Evolutionary conservation across 2,888 invertebrate genomes (phyloP).

Genomic region (Eilema caniola): DNA sequence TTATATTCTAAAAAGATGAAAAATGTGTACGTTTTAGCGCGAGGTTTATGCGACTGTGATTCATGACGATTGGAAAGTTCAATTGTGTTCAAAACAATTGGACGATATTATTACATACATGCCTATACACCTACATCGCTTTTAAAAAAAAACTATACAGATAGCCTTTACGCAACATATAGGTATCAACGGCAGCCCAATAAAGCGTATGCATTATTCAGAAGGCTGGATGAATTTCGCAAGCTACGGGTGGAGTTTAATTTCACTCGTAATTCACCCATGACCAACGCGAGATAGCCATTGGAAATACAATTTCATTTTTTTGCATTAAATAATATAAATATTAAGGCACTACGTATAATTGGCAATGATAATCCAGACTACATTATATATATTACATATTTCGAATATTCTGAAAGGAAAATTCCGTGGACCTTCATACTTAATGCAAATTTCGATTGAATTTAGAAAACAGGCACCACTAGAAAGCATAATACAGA

Average conservation of each 20-base stretch:
- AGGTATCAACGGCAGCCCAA: slow-evolving; percentile 66
- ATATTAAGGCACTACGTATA: slow-evolving; percentile 6
- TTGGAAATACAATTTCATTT: slow-evolving; percentile 66
- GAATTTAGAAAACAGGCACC: not conserved
- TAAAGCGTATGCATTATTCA: slow-evolving; percentile 83
- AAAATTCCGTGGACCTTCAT: not conserved
- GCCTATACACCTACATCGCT: slow-evolving; percentile 36
- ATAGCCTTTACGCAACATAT: slow-evolving; percentile 59
- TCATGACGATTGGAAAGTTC: slow-evolving; percentile 23
- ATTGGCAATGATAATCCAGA: not conserved
- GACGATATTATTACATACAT: slow-evolving; percentile 31
- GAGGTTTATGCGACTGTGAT: slow-evolving; percentile 34
- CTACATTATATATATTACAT: not conserved
- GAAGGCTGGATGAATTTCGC: slow-evolving; percentile 77
- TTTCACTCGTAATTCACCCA: slow-evolving; percentile 76
- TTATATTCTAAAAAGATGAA: slow-evolving; percentile 36
- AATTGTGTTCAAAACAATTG: slow-evolving; percentile 35
- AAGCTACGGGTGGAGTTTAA: slow-evolving; percentile 72
- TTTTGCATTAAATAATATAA: slow-evolving; percentile 53
- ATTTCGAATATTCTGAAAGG: not conserved
- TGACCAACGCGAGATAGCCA: slow-evolving; percentile 63
- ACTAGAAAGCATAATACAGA: not conserved
- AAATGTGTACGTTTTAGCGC: slow-evolving; percentile 32
- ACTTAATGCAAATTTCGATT: not conserved
- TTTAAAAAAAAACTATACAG: slow-evolving; percentile 57